Evolutionary conservation across 2,113 vertebrate genomes (phyloP).

Genomic region (Euleptes europaea): DNA sequence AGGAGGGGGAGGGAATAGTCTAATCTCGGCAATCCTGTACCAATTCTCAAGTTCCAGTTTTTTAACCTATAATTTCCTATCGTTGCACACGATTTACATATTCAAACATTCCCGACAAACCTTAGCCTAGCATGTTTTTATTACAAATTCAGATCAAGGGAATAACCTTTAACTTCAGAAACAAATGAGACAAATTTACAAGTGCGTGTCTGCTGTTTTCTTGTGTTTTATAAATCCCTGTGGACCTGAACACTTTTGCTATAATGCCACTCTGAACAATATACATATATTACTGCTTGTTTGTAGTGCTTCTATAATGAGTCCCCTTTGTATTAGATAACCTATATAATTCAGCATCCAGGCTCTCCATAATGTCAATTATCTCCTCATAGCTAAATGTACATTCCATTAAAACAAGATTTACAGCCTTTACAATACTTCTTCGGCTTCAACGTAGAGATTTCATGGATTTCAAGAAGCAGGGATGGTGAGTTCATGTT

Average conservation of each 20-base stretch:
- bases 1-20: slow-evolving; percentile 58
- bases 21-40: slow-evolving; percentile 53
- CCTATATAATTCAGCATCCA: slow-evolving; percentile 76
- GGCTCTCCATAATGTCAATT: slow-evolving; percentile 79
- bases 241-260: slow-evolving; percentile 79
- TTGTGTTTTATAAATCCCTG: slow-evolving; percentile 81
- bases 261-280: slow-evolving; percentile 81
- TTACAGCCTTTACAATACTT: slow-evolving; percentile 73
- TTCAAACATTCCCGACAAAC: slow-evolving; percentile 81
- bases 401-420: slow-evolving; percentile 81
- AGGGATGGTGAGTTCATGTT: slow-evolving; percentile 57
- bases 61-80: slow-evolving; percentile 82
- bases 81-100: slow-evolving; percentile 84
- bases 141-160: slow-evolving; percentile 88
- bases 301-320: slow-evolving; percentile 82
- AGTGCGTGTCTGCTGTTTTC: slow-evolving; percentile 86
- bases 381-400: slow-evolving; percentile 80
- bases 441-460: slow-evolving; percentile 67
- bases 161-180: slow-evolving; percentile 90
- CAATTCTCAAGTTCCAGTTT: slow-evolving; percentile 73
- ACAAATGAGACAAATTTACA: slow-evolving; percentile 88
- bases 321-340: slow-evolving; percentile 84
- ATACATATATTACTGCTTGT: slow-evolving; percentile 84
- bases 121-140: slow-evolving; percentile 83
- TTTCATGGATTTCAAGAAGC: slow-evolving; percentile 74